Evolutionary conservation across 2,797 vertebrate species (phyloP), one percentile per base, ranked within the genome.

Genomic region (Amblyraja radiata): DNA sequence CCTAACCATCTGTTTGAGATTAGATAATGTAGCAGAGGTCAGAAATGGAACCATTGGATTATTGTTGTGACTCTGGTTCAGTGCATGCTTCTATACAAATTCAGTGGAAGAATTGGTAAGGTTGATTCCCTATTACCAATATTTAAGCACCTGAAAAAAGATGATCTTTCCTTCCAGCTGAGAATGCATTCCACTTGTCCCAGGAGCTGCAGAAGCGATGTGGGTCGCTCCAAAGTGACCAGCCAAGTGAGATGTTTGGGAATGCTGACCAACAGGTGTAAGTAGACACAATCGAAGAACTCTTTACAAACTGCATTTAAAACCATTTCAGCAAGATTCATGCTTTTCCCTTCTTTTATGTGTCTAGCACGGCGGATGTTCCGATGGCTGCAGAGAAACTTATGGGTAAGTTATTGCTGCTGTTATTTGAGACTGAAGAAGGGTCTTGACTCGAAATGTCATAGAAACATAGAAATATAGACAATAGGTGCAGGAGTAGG

Each of bases 161-260:
- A 74, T 14, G 46, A 3, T 93, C 16, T 94, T 93, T 76, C 0
- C 94, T 25, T 93, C 25, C 28, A 99, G 99, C 98, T 94, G 97
- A 98, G 95, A 98, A 97, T 91, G 96, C 97, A 73, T 97, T 98
- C 95, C 96, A 98, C 96, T 95, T 99, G 95, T 96, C 98, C 28
- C 97, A 97, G 63, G 98, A 99, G 93, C 94, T 97, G 84, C 96
- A 95, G 94, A 98, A 97, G 94, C 96, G 97, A 94, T 99, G 99
- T 39, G 96, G 97, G 32, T 97, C 96, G 98, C 95, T 97, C 94
- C 98, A 98, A 95, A 97, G 95, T 81, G 97, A 97, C 94, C 98
- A 99, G 93, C 96, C 97, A n/a, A 93, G 97, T 95, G 96, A 91
- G 5, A 94, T 95, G 0, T 90, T 96, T 46, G 96, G 94, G 2